Conservation (phyloP, 2,888 invertebrate genomes). For the Sicus ferrugineus region DNA sequence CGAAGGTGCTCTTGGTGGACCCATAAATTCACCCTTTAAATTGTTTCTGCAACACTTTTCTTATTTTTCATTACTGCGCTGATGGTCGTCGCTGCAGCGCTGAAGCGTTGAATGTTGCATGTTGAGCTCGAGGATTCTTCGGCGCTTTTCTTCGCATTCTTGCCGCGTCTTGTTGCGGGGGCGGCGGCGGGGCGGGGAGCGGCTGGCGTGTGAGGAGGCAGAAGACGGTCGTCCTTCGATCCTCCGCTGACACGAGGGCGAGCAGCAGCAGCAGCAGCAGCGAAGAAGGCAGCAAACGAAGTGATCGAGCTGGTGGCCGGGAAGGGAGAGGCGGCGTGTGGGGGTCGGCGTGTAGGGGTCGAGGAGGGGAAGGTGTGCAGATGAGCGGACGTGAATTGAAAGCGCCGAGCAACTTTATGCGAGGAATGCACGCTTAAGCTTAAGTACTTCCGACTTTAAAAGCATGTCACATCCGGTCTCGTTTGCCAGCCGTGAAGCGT, state of each 20-base stretch:
- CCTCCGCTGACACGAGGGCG: no score
- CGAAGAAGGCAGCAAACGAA: background rate
- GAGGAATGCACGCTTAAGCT: conserved; percentile 57
- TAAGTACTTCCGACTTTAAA: conserved; percentile 65
- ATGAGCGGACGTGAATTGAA: background rate
- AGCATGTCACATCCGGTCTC: conserved; percentile 63
- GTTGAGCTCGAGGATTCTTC: conserved; percentile 28
- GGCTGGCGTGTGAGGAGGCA: no score
- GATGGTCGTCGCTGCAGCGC: background rate
- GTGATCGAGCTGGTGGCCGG: background rate
- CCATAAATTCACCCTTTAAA: conserved; percentile 33
- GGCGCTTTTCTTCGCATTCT: background rate
- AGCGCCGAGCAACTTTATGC: conserved; percentile 22
- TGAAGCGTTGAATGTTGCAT: conserved; percentile 30
- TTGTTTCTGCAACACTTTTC: conserved; percentile 34
- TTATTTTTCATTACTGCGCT: conserved; percentile 22
- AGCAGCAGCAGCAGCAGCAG: background rate
- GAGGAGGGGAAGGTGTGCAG: background rate
- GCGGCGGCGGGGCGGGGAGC: background rate
- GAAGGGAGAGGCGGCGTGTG: background rate
- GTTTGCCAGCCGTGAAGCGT: conserved; percentile 52
- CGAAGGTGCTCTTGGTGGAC: background rate
- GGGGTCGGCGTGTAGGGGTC: background rate
- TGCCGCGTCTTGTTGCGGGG: conserved; percentile 1
- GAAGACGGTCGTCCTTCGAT: no score